These are phyloP conservation scores for Tyrophagus putrescentiae DNA, from an alignment of 1,140 invertebrate species.

Conservation along the genomic window DNA sequence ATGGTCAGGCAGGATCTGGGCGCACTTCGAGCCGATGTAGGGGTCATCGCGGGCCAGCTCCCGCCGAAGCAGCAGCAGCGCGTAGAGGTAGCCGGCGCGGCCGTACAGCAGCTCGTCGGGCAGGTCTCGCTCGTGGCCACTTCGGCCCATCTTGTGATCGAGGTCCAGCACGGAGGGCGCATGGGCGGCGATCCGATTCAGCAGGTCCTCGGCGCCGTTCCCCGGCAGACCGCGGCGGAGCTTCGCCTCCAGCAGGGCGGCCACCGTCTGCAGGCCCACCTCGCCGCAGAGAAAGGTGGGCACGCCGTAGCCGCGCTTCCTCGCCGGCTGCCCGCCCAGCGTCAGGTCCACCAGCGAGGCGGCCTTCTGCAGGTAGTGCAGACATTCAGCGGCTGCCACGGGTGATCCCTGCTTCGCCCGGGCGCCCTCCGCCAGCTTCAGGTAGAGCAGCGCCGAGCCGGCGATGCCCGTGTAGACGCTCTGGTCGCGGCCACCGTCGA, in stretches of 20 bases:
- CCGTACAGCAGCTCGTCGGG: conserved; percentile 75
- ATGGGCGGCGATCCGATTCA: too few species aligned
- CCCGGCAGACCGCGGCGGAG: not conserved
- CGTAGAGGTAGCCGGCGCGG: conserved; percentile 62
- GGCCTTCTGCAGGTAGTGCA: conserved; percentile 35
- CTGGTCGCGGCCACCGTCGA: conserved; percentile 29
- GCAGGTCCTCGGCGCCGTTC: too few species aligned
- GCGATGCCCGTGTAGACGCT: conserved; percentile 40
- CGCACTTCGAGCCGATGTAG: too few species aligned
- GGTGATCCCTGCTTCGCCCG: too few species aligned
- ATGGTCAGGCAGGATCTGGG: conserved; percentile 33
- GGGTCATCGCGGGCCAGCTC: too few species aligned
- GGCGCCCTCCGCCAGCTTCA: too few species aligned
- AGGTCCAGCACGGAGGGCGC: too few species aligned
- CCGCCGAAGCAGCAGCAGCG: conserved; percentile 50
- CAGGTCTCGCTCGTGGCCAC: conserved; percentile 33
- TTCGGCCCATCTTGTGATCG: too few species aligned
- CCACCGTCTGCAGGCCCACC: conserved; percentile 54
- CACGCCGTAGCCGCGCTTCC: conserved; percentile 35
- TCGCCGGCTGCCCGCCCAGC: conserved; percentile 36
- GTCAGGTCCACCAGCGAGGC: too few species aligned
- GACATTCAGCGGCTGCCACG: too few species aligned
- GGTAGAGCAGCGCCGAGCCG: conserved; percentile 26
- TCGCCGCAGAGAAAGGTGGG: conserved; percentile 60
- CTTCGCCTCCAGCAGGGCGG: conserved; percentile 43